A percentile compares a stretch with the other conserved stretches of the same genome.
Conservation (phyloP, 2,797 vertebrate species). For the Anas flavirostris region DNA sequence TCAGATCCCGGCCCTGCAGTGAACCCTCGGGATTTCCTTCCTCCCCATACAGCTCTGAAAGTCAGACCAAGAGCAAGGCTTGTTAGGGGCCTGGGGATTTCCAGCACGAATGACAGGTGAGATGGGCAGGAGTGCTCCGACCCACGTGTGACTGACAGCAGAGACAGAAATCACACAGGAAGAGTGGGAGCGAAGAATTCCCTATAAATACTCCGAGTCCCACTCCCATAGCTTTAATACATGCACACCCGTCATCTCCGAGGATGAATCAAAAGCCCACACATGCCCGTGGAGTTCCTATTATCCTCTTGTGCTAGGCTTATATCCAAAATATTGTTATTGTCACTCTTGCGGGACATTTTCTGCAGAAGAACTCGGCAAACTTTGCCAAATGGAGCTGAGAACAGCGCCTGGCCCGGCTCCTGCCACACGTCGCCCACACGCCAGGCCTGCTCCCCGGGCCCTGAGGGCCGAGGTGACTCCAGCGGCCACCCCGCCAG, state of each 20-base stretch:
- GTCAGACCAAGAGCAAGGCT: not conserved
- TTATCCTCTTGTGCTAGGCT: slow-evolving; percentile 55
- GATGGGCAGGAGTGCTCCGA: not conserved
- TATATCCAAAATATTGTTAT: slow-evolving; percentile 62
- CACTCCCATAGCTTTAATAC: slow-evolving; percentile 40
- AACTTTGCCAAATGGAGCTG: not conserved
- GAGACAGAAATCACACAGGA: not conserved
- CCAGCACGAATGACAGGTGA: not conserved
- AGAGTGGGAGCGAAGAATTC: slow-evolving; percentile 22
- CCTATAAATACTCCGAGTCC: slow-evolving; percentile 13
- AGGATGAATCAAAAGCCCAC: slow-evolving; percentile 61
- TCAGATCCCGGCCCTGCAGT: too few species aligned
- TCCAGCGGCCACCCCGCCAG: not conserved
- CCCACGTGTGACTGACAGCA: accelerated
- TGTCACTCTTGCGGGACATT: slow-evolving; percentile 7
- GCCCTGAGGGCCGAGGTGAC: accelerated
- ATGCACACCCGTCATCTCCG: slow-evolving; percentile 39
- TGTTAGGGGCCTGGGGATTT: not conserved
- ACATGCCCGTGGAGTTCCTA: slow-evolving; percentile 24
- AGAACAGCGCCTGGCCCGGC: not conserved
- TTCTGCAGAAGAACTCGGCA: not conserved
- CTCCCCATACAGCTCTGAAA: not conserved
- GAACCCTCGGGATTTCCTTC: not conserved
- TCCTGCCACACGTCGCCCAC: not conserved
- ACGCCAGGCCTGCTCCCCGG: accelerated